These are phyloP conservation scores for Lichenostomus cassidix DNA, from an alignment of 2,113 vertebrate species.

Conservation along the genomic window DNA sequence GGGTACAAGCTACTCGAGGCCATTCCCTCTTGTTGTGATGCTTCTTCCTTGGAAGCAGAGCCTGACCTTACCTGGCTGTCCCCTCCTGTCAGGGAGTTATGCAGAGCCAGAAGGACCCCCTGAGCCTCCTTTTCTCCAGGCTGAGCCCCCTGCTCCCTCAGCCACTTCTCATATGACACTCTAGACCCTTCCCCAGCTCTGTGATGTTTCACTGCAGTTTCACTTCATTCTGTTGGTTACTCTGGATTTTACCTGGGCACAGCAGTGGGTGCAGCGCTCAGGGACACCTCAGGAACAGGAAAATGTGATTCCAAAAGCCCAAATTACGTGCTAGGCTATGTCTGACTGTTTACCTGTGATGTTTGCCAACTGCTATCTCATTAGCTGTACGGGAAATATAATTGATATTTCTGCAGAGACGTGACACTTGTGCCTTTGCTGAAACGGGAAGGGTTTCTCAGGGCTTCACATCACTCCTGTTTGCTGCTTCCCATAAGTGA, in stretches of 20 bases:
- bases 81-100: not conserved
- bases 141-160: not conserved
- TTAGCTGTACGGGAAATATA: constrained; percentile 61
- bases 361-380: constrained; percentile 65
- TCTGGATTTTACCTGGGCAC: not conserved
- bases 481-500: constrained; percentile 35
- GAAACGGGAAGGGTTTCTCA: constrained; percentile 27
- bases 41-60: not conserved
- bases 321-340: constrained; percentile 1
- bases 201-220: not conserved
- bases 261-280: not conserved
- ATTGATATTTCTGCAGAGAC: constrained; percentile 66
- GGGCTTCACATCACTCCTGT: constrained; percentile 8
- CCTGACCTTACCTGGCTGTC: not conserved
- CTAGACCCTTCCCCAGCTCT: not conserved
- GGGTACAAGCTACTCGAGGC: not conserved
- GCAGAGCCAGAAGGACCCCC: not conserved
- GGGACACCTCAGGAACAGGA: not conserved
- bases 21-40: not conserved
- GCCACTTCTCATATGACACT: not conserved
- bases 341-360: constrained; percentile 62
- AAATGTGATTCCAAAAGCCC: not conserved
- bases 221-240: not conserved
- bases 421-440: constrained; percentile 49
- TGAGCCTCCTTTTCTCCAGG: not conserved